Evolutionary conservation across 2,888 invertebrate genomes (phyloP).

Genomic region (Halictus quadricinctus): DNA sequence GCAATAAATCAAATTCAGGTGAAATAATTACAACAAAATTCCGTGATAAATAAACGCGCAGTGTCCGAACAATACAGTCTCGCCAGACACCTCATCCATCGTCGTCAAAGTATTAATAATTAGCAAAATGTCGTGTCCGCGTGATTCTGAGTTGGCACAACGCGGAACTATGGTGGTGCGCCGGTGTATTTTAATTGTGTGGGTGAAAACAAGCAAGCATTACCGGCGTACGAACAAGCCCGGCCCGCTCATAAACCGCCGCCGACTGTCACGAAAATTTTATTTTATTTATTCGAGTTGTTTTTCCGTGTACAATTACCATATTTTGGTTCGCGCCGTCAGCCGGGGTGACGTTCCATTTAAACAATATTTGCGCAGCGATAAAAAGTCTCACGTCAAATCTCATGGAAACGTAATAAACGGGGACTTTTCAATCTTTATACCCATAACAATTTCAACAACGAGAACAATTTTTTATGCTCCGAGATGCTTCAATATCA

Average conservation of each 20-base stretch:
- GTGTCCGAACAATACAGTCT: neutral
- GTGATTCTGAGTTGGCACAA: neutral
- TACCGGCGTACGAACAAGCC: neutral
- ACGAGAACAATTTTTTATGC: neutral
- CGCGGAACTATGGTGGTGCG: neutral
- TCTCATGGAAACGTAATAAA: neutral
- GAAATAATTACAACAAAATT: neutral
- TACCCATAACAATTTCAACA: no score
- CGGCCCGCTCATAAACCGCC: neutral
- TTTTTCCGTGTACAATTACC: neutral
- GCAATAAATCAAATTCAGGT: neutral
- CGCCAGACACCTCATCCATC: neutral
- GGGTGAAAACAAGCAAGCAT: neutral
- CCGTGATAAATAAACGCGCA: neutral
- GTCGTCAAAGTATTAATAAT: conserved; percentile 8
- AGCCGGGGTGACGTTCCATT: neutral
- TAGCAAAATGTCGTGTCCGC: neutral
- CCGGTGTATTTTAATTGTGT: neutral
- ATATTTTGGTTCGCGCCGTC: neutral
- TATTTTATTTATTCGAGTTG: neutral
- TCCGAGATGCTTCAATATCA: neutral
- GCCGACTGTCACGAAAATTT: neutral
- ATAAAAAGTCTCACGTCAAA: neutral
- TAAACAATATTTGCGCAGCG: neutral
- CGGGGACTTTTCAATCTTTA: neutral